These are phyloP conservation scores for Phylloscopus trochilus DNA, from an alignment of 2,113 vertebrate genomes.

Conservation along the genomic window DNA sequence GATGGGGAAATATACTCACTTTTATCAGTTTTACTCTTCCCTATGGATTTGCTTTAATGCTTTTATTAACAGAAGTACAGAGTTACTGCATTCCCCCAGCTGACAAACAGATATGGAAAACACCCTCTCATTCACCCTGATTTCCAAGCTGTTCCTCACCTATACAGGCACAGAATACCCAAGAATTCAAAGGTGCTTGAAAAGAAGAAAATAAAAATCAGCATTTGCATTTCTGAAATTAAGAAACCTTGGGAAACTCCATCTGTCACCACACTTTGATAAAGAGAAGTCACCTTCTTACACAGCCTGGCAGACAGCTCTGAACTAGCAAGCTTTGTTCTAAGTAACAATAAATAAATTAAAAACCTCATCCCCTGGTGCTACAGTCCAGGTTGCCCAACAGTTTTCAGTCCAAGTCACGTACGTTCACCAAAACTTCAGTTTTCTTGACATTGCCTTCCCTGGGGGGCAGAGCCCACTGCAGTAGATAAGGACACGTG, in stretches of 20 bases:
- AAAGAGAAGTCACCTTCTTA: neutral
- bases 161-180: neutral
- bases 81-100: neutral
- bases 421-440: neutral
- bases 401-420: neutral
- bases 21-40: neutral
- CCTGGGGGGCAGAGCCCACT: neutral
- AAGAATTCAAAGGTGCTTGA: neutral
- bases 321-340: neutral
- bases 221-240: slow-evolving; percentile 3
- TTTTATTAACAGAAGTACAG: neutral
- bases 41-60: neutral
- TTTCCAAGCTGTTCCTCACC: neutral
- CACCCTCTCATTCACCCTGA: neutral
- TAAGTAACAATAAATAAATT: neutral
- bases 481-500: fast-evolving
- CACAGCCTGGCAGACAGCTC: neutral
- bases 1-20: neutral
- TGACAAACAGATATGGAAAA: neutral
- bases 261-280: neutral
- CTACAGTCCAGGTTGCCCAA: neutral
- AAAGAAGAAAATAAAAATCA: neutral
- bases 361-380: neutral
- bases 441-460: neutral
- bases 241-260: neutral